These are phyloP conservation scores for Drosophila melanica DNA, from an alignment of 1,140 invertebrate species.

Conservation along the genomic window DNA sequence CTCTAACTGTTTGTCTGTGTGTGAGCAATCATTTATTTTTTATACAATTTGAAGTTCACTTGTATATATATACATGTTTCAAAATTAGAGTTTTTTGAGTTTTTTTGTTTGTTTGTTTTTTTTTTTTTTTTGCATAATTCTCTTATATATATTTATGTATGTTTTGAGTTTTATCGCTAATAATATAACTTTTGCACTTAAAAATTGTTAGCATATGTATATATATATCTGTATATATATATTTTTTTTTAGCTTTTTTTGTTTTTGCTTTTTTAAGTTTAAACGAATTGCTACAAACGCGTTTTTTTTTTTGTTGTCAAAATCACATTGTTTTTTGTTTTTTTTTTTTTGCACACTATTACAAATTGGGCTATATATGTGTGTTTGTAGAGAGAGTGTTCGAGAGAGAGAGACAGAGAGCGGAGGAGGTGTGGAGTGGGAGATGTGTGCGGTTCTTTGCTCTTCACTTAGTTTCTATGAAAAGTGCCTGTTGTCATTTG, in stretches of 20 bases:
- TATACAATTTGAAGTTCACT: slow-evolving; percentile 46
- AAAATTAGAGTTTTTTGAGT: slow-evolving; percentile 44
- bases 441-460: slow-evolving; percentile 12
- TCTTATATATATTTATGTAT: slow-evolving; percentile 34
- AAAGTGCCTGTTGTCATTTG: neutral
- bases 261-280: slow-evolving; percentile 44
- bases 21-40: slow-evolving; percentile 31
- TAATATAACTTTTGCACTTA: slow-evolving; percentile 79
- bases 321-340: slow-evolving; percentile 53
- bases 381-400: neutral
- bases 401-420: slow-evolving; percentile 1
- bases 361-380: slow-evolving; percentile 22
- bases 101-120: slow-evolving; percentile 24
- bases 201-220: slow-evolving; percentile 53
- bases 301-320: slow-evolving; percentile 30
- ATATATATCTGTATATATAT: neutral
- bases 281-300: slow-evolving; percentile 51
- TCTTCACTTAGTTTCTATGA: slow-evolving; percentile 1
- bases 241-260: slow-evolving; percentile 37
- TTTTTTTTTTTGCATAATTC: slow-evolving; percentile 32
- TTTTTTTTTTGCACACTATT: slow-evolving; percentile 43
- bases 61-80: slow-evolving; percentile 54
- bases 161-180: slow-evolving; percentile 60
- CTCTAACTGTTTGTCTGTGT: slow-evolving; percentile 31
- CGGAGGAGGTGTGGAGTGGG: neutral